phyloP scores from a whole-genome alignment of 2,888 invertebrate genomes.

The Hipparchia semele region DNA sequence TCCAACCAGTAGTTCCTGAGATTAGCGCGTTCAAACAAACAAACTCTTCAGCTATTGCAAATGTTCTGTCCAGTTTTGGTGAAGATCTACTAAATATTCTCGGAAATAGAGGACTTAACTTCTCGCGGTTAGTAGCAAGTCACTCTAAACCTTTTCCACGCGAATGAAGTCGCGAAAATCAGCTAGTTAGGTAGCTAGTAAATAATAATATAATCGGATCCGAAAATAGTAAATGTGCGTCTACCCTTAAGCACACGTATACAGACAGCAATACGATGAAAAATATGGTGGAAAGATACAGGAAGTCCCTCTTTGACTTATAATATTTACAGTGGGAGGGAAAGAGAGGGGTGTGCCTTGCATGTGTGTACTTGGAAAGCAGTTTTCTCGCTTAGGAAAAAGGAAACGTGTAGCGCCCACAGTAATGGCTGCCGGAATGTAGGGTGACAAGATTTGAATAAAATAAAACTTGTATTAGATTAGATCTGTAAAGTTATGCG shows the following conservation, averaged over 20 bases:
- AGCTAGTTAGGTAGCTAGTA: no score
- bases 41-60: no score
- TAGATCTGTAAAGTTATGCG: neutral
- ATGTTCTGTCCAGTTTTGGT: no score
- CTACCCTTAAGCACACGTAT: slow-evolving; percentile 8
- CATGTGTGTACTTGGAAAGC: slow-evolving; percentile 36
- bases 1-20: no score
- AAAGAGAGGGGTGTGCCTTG: slow-evolving; percentile 21
- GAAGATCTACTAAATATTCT: no score
- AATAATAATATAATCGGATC: neutral
- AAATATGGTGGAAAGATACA: slow-evolving; percentile 22
- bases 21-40: no score
- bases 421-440: slow-evolving; percentile 36
- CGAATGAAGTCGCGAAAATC: no score
- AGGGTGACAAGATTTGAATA: slow-evolving; percentile 29
- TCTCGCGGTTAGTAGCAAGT: no score
- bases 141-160: no score
- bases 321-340: slow-evolving; percentile 14
- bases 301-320: slow-evolving; percentile 10
- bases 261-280: slow-evolving; percentile 12
- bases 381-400: slow-evolving; percentile 42
- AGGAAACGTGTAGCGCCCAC: slow-evolving; percentile 38
- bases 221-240: slow-evolving; percentile 2
- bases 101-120: no score
- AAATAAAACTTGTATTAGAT: neutral